phyloP scores from a whole-genome alignment of 2,888 invertebrate genomes.

The Lasioglossum zephyrum region DNA sequence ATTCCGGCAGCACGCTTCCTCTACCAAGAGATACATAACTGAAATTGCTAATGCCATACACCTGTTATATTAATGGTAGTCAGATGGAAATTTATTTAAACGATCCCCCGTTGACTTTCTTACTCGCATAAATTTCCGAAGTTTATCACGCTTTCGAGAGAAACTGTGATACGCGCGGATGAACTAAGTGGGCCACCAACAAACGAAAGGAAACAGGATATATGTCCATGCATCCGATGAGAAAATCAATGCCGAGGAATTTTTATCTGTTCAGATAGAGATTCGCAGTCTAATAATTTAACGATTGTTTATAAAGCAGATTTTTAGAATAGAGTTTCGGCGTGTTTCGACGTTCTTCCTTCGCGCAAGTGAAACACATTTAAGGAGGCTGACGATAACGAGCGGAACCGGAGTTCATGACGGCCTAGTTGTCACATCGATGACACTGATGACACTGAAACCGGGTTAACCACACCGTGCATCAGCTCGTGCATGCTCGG shows the following conservation, averaged over 20 bases:
- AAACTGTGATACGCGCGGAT: neutral
- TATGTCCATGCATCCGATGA: too few relatives aligned
- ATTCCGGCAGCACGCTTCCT: conserved; percentile 20
- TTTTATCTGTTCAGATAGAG: too few relatives aligned
- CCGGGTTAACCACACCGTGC: conserved; percentile 58
- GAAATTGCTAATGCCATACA: conserved; percentile 27
- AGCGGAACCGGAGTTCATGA: conserved; percentile 43
- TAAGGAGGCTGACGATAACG: conserved; percentile 43
- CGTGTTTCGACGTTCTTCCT: neutral
- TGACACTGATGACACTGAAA: conserved; percentile 68
- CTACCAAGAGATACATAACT: neutral
- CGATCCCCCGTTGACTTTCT: neutral
- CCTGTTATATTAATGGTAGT: neutral
- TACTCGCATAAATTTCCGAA: neutral
- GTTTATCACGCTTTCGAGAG: neutral
- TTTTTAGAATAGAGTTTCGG: too few relatives aligned
- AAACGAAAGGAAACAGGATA: neutral
- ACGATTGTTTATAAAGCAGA: too few relatives aligned
- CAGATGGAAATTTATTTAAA: conserved; percentile 24
- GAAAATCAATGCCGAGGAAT: too few relatives aligned
- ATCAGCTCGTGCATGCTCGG: conserved; percentile 50
- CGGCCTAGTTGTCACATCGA: conserved; percentile 63
- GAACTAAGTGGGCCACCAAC: neutral
- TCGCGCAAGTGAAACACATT: conserved; percentile 19
- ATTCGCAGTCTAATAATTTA: too few relatives aligned